Evolutionary conservation across 2,113 vertebrate genomes (phyloP), one percentile per base, ranked within the genome.

Genomic region (Peromyscus leucopus): DNA sequence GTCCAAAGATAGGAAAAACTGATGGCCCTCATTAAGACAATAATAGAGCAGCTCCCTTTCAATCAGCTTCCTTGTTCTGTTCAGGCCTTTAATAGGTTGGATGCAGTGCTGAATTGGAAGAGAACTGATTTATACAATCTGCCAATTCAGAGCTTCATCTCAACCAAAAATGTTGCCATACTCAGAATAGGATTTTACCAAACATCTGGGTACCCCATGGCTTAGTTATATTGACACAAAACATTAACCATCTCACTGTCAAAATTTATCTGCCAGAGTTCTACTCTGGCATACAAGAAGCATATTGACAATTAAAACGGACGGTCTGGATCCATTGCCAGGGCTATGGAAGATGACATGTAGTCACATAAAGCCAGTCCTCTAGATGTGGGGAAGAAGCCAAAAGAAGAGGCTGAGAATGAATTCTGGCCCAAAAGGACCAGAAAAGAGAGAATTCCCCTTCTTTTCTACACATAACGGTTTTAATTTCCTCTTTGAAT

Each of bases 401-500:
- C 59, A 12, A 21, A 21, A 75, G 72, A 55, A 93, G 36, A 95
- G n/a, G 57, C 0, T 28, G 33, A 83, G 86, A 87, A 11, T 5
- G 26, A 55, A 10, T 63, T 90, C 6, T 36, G 63, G 31, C 28
- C 28, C 59, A 48, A 48, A 51, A 51, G 16, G 42, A 69, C 31
- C 11, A 36, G 84, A 42, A 85, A 46, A 36, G 10, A 48, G 63
- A 48, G 63, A 86, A 69, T 22, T 28, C 5, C 0, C 16, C 83
- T 67, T 86, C 28, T 46, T 65, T 48, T 48, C 28, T 46, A 10
- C 28, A 31, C 84, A 33, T 33, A 42, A 28, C 3, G 3, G 33
- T 79, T 63, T 79, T 89, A 63, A 79, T 82, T 91, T 89, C 21
- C 86, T 83, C 87, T 89, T 96, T 96, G 69, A 87, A 65, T 63